These are phyloP conservation scores for Nebria salina DNA, from an alignment of 2,888 invertebrate species.

Conservation along the genomic window DNA sequence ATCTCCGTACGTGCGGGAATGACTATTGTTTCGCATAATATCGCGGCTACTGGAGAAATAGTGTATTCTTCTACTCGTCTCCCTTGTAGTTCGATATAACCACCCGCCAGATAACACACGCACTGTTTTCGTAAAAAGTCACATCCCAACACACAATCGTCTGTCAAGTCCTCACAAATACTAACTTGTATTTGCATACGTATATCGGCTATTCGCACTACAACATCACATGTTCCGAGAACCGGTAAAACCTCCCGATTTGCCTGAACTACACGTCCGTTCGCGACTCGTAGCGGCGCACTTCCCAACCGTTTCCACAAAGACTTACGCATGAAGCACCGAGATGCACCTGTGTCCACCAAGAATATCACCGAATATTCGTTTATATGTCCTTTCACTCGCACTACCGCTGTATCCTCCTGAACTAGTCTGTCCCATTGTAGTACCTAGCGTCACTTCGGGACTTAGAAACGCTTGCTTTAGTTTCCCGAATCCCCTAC, in stretches of 20 bases:
- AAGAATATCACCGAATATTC: slow-evolving; percentile 5
- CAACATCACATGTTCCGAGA: slow-evolving; percentile 1
- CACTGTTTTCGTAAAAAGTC: not conserved
- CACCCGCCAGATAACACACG: not conserved
- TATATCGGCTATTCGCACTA: not conserved
- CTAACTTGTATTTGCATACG: not conserved
- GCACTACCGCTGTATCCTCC: not conserved
- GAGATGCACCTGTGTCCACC: slow-evolving; percentile 10
- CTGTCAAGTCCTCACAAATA: slow-evolving; percentile 13
- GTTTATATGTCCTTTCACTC: not conserved
- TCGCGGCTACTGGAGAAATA: not conserved
- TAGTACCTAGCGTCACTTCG: no score
- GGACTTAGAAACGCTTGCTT: no score
- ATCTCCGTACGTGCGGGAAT: not conserved
- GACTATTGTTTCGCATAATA: not conserved
- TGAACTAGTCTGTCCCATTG: no score
- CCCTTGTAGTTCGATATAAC: no score
- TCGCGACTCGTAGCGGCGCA: not conserved
- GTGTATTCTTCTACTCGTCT: no score
- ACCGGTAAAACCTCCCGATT: not conserved
- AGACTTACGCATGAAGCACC: slow-evolving; percentile 1
- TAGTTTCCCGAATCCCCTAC: no score
- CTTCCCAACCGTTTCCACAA: slow-evolving; percentile 13
- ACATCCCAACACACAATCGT: slow-evolving; percentile 18
- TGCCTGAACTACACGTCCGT: slow-evolving; percentile 5